Evolutionary conservation across 2,888 invertebrate species (phyloP).

Genomic region (Selenia dentaria): DNA sequence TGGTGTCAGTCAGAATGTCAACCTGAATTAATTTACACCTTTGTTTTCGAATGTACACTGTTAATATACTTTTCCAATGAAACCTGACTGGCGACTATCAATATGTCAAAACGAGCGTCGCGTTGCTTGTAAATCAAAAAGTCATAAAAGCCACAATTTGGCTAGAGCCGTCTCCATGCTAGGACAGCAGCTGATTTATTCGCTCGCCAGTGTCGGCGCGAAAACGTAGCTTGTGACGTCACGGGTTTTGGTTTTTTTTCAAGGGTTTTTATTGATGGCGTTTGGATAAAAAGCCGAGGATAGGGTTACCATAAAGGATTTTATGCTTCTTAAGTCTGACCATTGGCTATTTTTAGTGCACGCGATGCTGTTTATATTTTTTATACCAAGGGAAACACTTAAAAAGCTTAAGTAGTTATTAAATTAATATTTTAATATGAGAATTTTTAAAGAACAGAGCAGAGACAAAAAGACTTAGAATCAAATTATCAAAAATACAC

Average conservation of each 20-base stretch:
- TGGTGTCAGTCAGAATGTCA: conserved; percentile 7
- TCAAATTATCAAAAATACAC: too few species aligned
- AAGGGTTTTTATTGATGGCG: conserved; percentile 78
- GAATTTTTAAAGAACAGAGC: too few species aligned
- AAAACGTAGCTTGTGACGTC: conserved; percentile 81
- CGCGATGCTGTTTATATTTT: conserved; percentile 4
- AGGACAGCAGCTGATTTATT: conserved; percentile 75
- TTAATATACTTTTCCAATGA: too few species aligned
- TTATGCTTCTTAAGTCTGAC: conserved; percentile 11
- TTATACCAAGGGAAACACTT: too few species aligned
- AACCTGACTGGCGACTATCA: too few species aligned
- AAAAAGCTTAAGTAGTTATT: too few species aligned
- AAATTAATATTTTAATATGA: too few species aligned
- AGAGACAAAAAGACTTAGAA: too few species aligned
- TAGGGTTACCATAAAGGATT: conserved; percentile 48
- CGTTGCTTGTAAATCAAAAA: too few species aligned
- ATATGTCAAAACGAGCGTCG: too few species aligned
- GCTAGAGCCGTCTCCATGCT: conserved; percentile 74
- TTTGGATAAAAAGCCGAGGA: conserved; percentile 74
- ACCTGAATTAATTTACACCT: neutral
- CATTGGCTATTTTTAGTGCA: conserved; percentile 1
- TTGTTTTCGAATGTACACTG: neutral
- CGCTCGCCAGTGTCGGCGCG: conserved; percentile 74
- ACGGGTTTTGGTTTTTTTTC: conserved; percentile 70
- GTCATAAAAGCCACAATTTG: conserved; percentile 54